Base-by-base conservation (phyloP, 2,113 vertebrate genomes). In the Gallinago media region DNA sequence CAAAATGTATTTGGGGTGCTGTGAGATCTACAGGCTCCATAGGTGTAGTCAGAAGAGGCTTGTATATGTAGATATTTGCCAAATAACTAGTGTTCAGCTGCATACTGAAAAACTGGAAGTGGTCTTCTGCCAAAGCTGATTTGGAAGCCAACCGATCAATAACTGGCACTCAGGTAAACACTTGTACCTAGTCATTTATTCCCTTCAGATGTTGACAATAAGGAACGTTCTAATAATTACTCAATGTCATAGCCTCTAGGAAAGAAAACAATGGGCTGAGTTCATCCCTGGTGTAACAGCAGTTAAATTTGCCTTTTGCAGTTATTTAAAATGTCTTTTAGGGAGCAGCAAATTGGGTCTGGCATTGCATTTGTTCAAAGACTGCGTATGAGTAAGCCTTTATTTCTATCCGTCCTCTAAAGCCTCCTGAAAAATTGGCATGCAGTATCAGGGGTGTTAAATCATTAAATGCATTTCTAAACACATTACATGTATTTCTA, bases 291-390 rank as follows among this genome's bases (percentile, higher is more conserved):
- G 25, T 72, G 34, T 70, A 93, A 62, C 40, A 3, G 2, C 16
- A 50, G 75, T 76, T 92, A 72, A 77, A 93, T 83, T 85, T 94
- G 54, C 74, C 58, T 89, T 63, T 87, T 75, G 31, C 4, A 10
- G 31, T 47, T 93, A 52, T 84, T 92, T 92, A 91, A 75, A 52
- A 54, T 0, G 1, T 81, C 42, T 78, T 91, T 85, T 92, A 66
- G n/a, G 42, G 67, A 86, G 42, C 25, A 49, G 59, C 15, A 88
- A 59, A 94, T 83, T 81, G 68, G 9, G 22, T 59, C 72, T 94
- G 84, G 84, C 76, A 75, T 49, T 91, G 49, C 27, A 59, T 86
- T 94, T 90, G 40, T 80, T 92, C 77, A 56, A 56, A 89, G 61
- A 42, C 40, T n/a, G 1, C n/a, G 14, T 92, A 19, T 55, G 54